These are phyloP conservation scores for Entosphenus tridentatus DNA, from an alignment of 2,113 vertebrate species.

Conservation along the genomic window DNA sequence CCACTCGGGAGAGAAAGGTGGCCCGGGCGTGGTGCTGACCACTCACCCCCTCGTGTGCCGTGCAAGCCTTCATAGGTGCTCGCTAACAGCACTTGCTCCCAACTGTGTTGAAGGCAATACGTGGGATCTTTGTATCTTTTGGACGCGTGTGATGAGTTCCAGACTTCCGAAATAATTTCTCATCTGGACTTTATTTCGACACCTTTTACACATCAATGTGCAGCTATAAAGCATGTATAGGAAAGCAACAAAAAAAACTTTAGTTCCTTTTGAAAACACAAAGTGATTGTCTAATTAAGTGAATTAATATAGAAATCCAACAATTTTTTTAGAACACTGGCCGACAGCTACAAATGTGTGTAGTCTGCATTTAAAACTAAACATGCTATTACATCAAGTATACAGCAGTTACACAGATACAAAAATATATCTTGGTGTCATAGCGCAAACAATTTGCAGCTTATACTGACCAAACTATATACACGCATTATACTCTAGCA, in stretches of 20 bases:
- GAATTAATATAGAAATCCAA: not conserved
- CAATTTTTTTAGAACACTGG: slow-evolving; percentile 2
- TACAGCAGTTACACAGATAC: slow-evolving; percentile 5
- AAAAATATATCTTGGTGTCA: slow-evolving; percentile 5
- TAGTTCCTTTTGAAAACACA: not conserved
- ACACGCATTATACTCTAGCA: not conserved
- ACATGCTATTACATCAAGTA: not conserved
- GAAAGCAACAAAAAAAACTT: slow-evolving; percentile 4
- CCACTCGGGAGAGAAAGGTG: too few relatives aligned
- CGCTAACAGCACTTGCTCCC: too few relatives aligned
- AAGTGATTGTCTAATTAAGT: slow-evolving; percentile 5
- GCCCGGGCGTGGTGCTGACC: too few relatives aligned
- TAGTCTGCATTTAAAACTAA: slow-evolving; percentile 1
- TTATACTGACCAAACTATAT: not conserved
- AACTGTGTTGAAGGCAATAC: too few relatives aligned
- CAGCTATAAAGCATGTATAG: not conserved
- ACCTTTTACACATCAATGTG: slow-evolving; percentile 6
- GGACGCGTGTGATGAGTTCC: too few relatives aligned
- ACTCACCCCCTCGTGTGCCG: too few relatives aligned
- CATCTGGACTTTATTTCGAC: not conserved
- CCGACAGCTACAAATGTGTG: not conserved
- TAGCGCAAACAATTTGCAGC: not conserved
- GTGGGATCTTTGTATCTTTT: too few relatives aligned
- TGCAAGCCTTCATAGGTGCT: too few relatives aligned
- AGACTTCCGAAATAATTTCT: too few relatives aligned